Conservation (phyloP, 2,113 vertebrate genomes). For the Sceloporus undulatus region DNA sequence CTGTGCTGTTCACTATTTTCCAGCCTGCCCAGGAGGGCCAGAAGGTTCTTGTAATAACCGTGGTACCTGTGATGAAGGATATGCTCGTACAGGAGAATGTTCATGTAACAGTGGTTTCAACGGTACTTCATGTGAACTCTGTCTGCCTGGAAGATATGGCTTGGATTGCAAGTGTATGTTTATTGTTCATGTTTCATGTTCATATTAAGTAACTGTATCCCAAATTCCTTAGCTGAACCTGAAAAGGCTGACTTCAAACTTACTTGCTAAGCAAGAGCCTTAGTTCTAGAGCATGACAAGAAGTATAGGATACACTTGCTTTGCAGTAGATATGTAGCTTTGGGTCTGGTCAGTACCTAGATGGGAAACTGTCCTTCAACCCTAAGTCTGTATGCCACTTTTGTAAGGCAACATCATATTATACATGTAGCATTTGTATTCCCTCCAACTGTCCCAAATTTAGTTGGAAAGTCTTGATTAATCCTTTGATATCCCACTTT, state of each 20-base stretch:
- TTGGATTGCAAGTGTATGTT: conserved; percentile 83
- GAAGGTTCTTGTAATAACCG: conserved; percentile 83
- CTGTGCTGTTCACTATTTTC: conserved; percentile 16
- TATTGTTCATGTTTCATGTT: background rate
- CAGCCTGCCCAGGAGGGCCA: conserved; percentile 90
- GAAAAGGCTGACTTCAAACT: background rate
- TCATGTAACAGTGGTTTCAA: conserved; percentile 82
- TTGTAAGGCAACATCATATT: too few species aligned
- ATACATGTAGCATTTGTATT: too few species aligned
- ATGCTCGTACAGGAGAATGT: conserved; percentile 84
- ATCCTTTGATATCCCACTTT: too few species aligned
- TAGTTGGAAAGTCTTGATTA: too few species aligned
- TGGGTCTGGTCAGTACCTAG: background rate
- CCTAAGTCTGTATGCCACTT: background rate
- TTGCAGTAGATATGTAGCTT: background rate
- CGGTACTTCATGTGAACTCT: conserved; percentile 88
- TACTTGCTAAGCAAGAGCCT: background rate
- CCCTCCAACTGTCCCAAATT: too few species aligned
- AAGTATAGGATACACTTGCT: background rate
- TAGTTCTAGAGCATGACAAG: background rate
- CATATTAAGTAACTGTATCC: background rate
- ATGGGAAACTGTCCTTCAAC: background rate
- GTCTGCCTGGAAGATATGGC: conserved; percentile 83
- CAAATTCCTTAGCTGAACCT: background rate
- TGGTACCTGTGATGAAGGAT: conserved; percentile 83